Base-by-base conservation (phyloP, 2,113 vertebrate genomes). In the Phalacrocorax carbo region DNA sequence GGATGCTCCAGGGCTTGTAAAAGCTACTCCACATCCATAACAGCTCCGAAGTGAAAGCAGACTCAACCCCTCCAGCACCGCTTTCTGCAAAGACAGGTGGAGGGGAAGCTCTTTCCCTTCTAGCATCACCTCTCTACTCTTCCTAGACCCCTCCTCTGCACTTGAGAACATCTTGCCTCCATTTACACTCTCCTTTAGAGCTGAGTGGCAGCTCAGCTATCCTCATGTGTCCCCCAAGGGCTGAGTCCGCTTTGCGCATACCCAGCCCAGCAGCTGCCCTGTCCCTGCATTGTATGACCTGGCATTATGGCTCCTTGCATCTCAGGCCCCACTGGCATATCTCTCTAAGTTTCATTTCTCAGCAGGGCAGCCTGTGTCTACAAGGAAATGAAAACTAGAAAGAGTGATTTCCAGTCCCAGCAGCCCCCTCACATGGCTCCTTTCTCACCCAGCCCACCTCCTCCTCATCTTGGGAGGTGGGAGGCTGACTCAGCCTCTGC, bases 381-480 rank as follows among this genome's bases (percentile, higher is more conserved):
- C 4, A 18, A 94, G 94, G 97, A 98, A 98, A 97, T 80, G 94
- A 96, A 95, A 98, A 92, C 92, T 82, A 68, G 72, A 95, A 86
- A 90, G 90, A 81, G 57, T 25, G 52, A 70, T 95, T 73, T 86
- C 94, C 72, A 94, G 68, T 7, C 19, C 48, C 42, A 32, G 38
- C 95, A 86, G 54, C 95, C 65, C 64, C 68, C 54, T 94, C 79
- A 25, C 82, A n/a, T 12, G 46, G 48, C 49, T 80, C 20, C 32
- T 72, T 49, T 95, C 83, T 82, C 91, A 92, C 34, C 21, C 78
- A 38, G 40, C 55, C 73, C 89, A 80, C 46, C 79, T 32, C 23
- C 61, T 29, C 22, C 71, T 73, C 51, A 15, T 12, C 38, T 70
- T 10, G 42, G 57, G 29, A 3, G 17, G 77, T 79, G 90, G 82